Evolutionary conservation across 2,113 vertebrate species (phyloP).

Genomic region (Charadrius vociferus): DNA sequence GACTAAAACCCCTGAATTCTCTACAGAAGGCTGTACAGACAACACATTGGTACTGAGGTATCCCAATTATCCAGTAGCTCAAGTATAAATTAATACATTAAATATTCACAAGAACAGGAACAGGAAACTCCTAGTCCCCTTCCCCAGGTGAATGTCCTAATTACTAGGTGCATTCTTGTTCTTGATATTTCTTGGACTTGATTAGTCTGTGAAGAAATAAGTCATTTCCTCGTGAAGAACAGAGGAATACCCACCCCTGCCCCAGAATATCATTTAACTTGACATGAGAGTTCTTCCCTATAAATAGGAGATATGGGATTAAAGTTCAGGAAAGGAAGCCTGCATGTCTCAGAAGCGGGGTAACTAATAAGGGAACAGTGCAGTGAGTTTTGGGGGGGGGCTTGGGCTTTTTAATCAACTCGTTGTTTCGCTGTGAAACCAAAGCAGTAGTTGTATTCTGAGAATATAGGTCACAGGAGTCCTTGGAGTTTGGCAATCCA

Average conservation of each 20-base stretch:
- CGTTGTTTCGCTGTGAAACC: not conserved
- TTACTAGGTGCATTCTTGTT: not conserved
- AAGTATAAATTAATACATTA: not conserved
- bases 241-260: not conserved
- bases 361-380: not conserved
- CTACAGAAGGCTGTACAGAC: not conserved
- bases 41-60: not conserved
- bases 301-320: not conserved
- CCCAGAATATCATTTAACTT: not conserved
- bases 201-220: not conserved
- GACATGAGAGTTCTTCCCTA: not conserved
- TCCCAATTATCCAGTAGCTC: not conserved
- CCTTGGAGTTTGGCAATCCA: not conserved
- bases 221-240: not conserved
- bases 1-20: not conserved
- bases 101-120: not conserved
- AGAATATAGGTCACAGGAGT: not conserved
- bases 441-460: not conserved
- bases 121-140: not conserved
- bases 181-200: not conserved
- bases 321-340: not conserved
- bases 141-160: not conserved
- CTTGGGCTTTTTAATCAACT: not conserved
- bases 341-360: not conserved
- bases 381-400: fast-evolving